These are phyloP conservation scores for Halcyon smyrnensis DNA, from an alignment of 2,797 vertebrate species.

Conservation along the genomic window DNA sequence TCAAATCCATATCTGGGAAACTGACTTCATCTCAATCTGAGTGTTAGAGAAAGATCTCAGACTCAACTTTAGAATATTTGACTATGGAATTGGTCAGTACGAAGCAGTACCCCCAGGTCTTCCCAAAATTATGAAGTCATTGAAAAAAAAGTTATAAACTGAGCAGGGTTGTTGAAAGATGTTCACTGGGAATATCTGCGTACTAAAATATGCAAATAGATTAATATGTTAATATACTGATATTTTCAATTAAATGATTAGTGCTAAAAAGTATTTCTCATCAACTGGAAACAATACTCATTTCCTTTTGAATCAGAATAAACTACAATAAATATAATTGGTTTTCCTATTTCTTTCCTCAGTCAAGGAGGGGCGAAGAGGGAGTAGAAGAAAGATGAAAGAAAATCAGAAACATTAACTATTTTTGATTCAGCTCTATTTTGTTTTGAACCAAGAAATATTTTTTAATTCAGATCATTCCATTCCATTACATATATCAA, in stretches of 20 bases:
- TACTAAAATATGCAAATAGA: constrained; percentile 53
- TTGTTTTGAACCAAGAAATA: not conserved
- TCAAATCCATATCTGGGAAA: not conserved
- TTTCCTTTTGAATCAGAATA: constrained; percentile 52
- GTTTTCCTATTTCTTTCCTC: constrained; percentile 47
- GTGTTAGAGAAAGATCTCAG: not conserved
- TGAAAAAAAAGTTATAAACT: not conserved
- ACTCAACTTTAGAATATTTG: not conserved
- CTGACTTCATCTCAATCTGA: not conserved
- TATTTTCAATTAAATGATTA: constrained; percentile 51
- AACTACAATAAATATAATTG: constrained; percentile 46
- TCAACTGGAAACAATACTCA: constrained; percentile 45
- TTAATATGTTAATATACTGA: constrained; percentile 34
- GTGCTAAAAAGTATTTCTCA: constrained; percentile 34
- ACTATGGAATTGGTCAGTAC: not conserved
- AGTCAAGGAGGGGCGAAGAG: not conserved
- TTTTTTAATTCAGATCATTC: not conserved
- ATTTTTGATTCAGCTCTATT: not conserved
- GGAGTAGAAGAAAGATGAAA: not conserved
- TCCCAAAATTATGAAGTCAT: not conserved
- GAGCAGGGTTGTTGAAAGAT: not conserved
- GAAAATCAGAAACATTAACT: not conserved
- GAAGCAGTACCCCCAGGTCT: not conserved
- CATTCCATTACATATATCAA: not conserved
- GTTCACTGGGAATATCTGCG: not conserved